A percentile compares a stretch with the other conserved stretches of the same genome.
phyloP scores from a whole-genome alignment of 2,113 vertebrate species.

The Microtus oregoni region DNA sequence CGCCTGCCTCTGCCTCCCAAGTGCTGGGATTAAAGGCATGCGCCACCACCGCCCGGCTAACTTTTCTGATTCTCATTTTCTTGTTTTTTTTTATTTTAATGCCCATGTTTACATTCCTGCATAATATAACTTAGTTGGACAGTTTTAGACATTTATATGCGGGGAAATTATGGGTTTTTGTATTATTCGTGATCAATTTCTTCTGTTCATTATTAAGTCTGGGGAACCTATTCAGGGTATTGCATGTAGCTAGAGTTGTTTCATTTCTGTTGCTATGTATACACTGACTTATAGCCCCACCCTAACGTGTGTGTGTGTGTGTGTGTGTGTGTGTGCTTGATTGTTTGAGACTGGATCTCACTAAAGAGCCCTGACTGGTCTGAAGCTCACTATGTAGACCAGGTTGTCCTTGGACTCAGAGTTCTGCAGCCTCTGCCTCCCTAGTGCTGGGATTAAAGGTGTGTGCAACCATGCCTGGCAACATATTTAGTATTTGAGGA shows the following conservation, averaged over 20 bases:
- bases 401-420: not conserved
- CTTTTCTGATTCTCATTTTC: slow-evolving; percentile 37
- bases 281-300: not conserved
- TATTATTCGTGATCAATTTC: not conserved
- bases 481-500: slow-evolving; percentile 13
- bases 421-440: not conserved
- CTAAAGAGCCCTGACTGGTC: not conserved
- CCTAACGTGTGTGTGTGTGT: no score
- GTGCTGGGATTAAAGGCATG: no score
- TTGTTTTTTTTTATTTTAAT: slow-evolving; percentile 18
- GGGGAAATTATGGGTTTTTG: not conserved
- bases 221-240: not conserved
- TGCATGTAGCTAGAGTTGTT: not conserved
- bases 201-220: slow-evolving; percentile 9
- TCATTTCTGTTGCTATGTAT: slow-evolving; percentile 52
- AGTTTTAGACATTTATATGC: not conserved
- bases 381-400: not conserved
- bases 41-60: not conserved
- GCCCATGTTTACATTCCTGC: not conserved
- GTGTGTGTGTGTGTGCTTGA: not conserved
- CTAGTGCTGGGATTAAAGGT: not conserved
- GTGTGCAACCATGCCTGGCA: not conserved
- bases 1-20: no score
- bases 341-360: not conserved
- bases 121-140: not conserved